Evolutionary conservation across 2,113 vertebrate genomes (phyloP).

Genomic region (Neolamprologus devosi): DNA sequence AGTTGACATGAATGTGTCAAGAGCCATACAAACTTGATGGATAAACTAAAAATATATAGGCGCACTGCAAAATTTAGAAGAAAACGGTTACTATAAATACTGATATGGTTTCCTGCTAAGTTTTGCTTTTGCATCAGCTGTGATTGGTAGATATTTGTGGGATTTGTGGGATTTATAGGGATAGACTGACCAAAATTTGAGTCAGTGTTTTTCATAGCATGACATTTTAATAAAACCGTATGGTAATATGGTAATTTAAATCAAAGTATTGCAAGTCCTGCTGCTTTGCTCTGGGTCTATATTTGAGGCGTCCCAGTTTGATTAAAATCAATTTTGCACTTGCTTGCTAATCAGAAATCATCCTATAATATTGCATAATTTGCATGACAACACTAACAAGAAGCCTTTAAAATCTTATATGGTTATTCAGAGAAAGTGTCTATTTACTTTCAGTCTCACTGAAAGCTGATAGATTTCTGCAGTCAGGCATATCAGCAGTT

Average conservation of each 20-base stretch:
- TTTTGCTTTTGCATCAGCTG: background rate
- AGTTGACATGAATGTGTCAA: background rate
- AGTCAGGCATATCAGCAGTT: conserved; percentile 5
- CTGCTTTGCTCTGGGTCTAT: background rate
- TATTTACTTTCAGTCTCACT: background rate
- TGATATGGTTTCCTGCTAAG: background rate
- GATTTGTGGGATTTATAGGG: background rate
- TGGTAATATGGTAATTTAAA: background rate
- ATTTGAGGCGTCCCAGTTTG: background rate
- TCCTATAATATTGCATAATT: background rate
- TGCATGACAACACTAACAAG: background rate
- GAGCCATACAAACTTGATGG: background rate
- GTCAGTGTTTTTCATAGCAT: background rate
- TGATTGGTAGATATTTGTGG: background rate
- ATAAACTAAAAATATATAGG: background rate
- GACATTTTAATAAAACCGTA: background rate
- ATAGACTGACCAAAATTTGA: background rate
- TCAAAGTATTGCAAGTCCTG: background rate
- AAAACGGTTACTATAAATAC: background rate
- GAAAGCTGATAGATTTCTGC: background rate
- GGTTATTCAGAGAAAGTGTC: background rate
- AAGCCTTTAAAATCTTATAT: background rate
- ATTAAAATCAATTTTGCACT: background rate
- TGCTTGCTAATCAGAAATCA: background rate
- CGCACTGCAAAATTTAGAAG: background rate